Conservation (phyloP, 1,140 invertebrate genomes). For the Drosophila santomea region DNA sequence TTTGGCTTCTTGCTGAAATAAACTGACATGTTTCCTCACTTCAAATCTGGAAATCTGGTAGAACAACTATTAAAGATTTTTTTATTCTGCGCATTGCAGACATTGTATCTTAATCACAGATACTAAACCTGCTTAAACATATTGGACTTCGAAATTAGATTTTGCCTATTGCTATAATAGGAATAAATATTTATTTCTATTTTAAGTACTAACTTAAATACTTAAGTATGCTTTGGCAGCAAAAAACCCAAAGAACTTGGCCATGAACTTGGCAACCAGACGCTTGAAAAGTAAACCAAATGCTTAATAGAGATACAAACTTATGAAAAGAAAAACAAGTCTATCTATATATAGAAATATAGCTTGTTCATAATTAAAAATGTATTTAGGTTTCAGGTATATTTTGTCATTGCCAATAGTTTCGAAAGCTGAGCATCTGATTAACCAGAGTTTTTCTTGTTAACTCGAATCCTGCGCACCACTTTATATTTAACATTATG, state of each 20-base stretch:
- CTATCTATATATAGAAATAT: too few species aligned
- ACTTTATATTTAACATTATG: slow-evolving; percentile 2
- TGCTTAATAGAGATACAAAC: too few species aligned
- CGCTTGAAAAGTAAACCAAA: not conserved
- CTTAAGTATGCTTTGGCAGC: not conserved
- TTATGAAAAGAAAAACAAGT: too few species aligned
- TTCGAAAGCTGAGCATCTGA: not conserved
- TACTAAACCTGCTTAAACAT: not conserved
- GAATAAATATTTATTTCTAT: not conserved
- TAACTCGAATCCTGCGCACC: slow-evolving; percentile 12
- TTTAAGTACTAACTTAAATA: too few species aligned
- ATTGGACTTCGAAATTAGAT: not conserved
- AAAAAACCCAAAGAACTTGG: not conserved
- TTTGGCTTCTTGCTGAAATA: not conserved
- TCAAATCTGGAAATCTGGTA: too few species aligned
- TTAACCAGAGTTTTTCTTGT: not conserved
- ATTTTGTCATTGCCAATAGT: not conserved
- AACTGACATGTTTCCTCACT: too few species aligned
- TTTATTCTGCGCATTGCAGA: too few species aligned
- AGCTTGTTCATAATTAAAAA: not conserved
- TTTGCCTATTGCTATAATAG: not conserved
- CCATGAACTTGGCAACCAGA: not conserved
- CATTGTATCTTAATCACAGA: not conserved
- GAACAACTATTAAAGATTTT: not conserved
- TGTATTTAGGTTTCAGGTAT: not conserved